Evolutionary conservation across 1,140 invertebrate genomes (phyloP), one percentile per base, ranked within the genome.

Genomic region (Coenobita brevimanus): DNA sequence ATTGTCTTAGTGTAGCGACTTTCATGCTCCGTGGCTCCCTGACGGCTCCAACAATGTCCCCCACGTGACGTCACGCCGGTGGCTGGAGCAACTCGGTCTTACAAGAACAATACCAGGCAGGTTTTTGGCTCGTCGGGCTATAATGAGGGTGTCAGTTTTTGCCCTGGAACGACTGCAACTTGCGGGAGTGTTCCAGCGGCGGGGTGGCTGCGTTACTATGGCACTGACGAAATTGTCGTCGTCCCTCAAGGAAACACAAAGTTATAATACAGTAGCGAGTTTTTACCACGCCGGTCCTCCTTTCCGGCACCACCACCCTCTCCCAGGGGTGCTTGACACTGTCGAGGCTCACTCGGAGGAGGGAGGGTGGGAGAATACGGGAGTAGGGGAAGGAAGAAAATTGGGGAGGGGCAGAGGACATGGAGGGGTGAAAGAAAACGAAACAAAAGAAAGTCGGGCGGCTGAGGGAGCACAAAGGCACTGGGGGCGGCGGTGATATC

Each of bases 21-120:
- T 87, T 84, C 82, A 84, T 84, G 82, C 82, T 84, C 62, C 54
- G 33, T 76, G 82, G 73, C 69, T 75, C 71, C 36, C 69, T 84
- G 82, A 62, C 82, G 69, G 69, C 33, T 46, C 82, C 69, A 75
- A 84, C 82, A 84, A 84, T 84, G 82, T 75, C 69, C 69, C 4
- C 71, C 82, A 41, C 69, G 71, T 84, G 69, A 75, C 69, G 71
- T 76, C 82, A 75, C 69, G 50, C 36, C 69, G 50, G 67, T 43
- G 36, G 69, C 69, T 38, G 50, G 30, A 75, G 54, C 50, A 75
- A 75, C 69, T 71, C 43, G 71, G 54, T 60, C 69, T 62, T 38
- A 84, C 50, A 75, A 36, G 50, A 75, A 75, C 71, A 84, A 75
- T 62, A 33, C 50, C 50, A 41, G 2, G 50, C 10, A 57, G 69